These are phyloP conservation scores for Engystomops pustulosus DNA, from an alignment of 2,113 vertebrate genomes.

Conservation along the genomic window DNA sequence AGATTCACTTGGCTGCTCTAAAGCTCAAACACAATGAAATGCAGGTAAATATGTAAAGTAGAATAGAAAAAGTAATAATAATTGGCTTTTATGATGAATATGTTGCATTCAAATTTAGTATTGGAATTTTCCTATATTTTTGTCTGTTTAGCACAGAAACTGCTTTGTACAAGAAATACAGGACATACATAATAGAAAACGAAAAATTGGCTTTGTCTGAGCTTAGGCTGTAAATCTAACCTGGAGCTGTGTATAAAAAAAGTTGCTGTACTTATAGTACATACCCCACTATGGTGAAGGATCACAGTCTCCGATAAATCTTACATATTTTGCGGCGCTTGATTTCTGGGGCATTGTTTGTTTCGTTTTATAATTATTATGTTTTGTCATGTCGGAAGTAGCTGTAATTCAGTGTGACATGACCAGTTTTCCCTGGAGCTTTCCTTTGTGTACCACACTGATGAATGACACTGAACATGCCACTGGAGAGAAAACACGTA, in stretches of 20 bases:
- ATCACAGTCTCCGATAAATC: constrained; percentile 29
- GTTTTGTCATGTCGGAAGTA: constrained; percentile 50
- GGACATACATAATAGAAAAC: neutral
- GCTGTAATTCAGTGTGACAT: constrained; percentile 50
- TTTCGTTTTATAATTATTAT: constrained; percentile 48
- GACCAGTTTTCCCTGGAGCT: constrained; percentile 44
- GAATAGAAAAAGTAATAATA: too few species aligned
- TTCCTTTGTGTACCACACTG: constrained; percentile 40
- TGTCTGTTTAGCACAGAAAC: neutral
- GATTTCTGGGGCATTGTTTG: constrained; percentile 48
- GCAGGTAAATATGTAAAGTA: too few species aligned
- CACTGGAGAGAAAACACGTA: neutral
- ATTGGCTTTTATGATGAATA: neutral
- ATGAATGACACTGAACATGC: constrained; percentile 38
- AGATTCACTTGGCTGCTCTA: neutral
- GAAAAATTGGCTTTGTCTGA: neutral
- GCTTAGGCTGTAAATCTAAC: constrained; percentile 12
- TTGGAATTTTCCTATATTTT: neutral
- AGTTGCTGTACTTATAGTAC: neutral
- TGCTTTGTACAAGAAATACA: neutral
- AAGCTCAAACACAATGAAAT: neutral
- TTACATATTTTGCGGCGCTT: constrained; percentile 25
- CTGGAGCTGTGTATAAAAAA: constrained; percentile 4
- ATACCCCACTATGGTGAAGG: neutral
- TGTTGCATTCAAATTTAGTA: neutral